Percentiles rank a stretch among this genome's conserved stretches.
Conservation (phyloP, 2,113 vertebrate genomes). For the Clinocottus analis region DNA sequence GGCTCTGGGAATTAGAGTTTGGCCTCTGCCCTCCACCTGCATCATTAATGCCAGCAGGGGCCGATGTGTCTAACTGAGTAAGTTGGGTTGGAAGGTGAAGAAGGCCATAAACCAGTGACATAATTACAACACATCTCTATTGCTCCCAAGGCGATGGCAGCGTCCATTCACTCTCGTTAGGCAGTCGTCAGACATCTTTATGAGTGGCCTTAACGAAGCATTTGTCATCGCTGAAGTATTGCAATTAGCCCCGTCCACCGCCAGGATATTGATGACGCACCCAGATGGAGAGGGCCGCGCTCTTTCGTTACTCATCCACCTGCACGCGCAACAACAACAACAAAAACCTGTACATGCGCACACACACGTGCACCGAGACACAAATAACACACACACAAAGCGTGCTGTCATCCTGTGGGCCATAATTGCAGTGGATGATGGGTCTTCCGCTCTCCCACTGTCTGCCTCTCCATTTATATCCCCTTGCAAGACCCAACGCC, state of each 20-base stretch:
- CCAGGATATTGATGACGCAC: constrained; percentile 64
- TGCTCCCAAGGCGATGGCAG: constrained; percentile 45
- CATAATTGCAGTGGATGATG: constrained; percentile 61
- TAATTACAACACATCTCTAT: constrained; percentile 73
- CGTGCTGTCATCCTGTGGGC: constrained; percentile 56
- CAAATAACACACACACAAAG: constrained; percentile 42
- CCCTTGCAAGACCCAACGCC: constrained; percentile 43
- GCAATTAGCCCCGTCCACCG: constrained; percentile 76
- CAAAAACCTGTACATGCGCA: constrained; percentile 15
- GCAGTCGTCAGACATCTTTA: constrained; percentile 66
- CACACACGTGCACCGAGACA: constrained; percentile 25
- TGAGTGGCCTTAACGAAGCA: constrained; percentile 55
- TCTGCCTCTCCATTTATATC: constrained; percentile 73
- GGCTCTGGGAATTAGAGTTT: background rate
- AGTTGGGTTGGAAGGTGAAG: constrained; percentile 28
- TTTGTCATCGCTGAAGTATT: constrained; percentile 75
- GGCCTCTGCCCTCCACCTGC: constrained; percentile 28
- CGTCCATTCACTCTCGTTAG: constrained; percentile 74
- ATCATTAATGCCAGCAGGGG: constrained; percentile 42
- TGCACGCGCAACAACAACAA: constrained; percentile 35
- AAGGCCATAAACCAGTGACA: constrained; percentile 48
- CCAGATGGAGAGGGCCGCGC: constrained; percentile 58
- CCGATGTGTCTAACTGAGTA: constrained; percentile 18
- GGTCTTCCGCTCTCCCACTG: constrained; percentile 62
- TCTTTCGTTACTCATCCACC: constrained; percentile 22